Base-by-base conservation (phyloP, 2,797 vertebrate species). In the Sebastes nivosus region DNA sequence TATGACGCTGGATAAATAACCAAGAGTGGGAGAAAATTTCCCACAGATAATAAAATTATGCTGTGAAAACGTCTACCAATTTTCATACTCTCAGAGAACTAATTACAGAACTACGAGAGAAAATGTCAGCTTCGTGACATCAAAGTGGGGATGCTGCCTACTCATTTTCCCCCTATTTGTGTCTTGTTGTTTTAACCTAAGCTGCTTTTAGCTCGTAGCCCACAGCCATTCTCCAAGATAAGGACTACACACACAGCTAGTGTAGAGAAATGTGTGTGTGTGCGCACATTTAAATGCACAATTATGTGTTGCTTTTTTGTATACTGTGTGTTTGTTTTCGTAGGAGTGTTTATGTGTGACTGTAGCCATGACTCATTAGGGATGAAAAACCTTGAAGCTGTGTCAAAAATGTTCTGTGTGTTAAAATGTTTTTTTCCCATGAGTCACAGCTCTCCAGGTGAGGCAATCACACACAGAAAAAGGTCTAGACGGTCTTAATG, bases 51-150 rank as follows among this genome's bases (percentile, higher is more conserved):
- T 90, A 80, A 92, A 92, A 93, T 93, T 88, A 92, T 80, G 72
- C 85, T 29, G 77, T 20, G 63, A 67, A 88, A 90, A 88, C 81
- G 77, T 87, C 84, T 80, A 61, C 85, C 79, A 86, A 83, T 91
- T 88, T 89, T 75, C 88, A 82, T 86, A 83, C 87, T 89, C 77
- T 79, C 81, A 79, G 84, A 90, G 82, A 93, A 90, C 89, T 93
- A 93, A 94, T 95, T 94, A 93, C 83, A 93, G 83, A 91, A 89
- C 75, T 68, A 82, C 61, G 67, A 82, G 81, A 85, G 73, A 87
- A 93, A 91, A 89, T 91, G 89, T 89, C 91, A 92, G 80, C 88
- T 67, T 87, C 29, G 42, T 88, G 92, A 92, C 91, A 91, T 94
- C 91, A 94, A 94, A 94, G 90, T 84, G 72, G 59, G 65, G 79